Evolutionary conservation across 2,113 vertebrate genomes (phyloP).

Genomic region (Enhydra lutris): DNA sequence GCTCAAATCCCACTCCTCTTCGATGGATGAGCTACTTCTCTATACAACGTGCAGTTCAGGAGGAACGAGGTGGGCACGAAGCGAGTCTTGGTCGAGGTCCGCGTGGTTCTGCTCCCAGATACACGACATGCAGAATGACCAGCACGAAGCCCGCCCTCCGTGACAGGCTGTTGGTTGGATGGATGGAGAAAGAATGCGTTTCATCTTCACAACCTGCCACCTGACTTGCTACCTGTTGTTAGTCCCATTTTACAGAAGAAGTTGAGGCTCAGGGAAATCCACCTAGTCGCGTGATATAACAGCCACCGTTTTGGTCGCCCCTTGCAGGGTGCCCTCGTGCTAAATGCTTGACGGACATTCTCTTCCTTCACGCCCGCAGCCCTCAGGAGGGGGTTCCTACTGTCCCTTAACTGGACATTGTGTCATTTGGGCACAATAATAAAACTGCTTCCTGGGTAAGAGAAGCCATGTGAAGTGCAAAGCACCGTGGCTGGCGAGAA

Average conservation of each 20-base stretch:
- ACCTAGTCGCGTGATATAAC: accelerated
- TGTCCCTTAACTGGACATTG: neutral
- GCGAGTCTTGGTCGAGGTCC: neutral
- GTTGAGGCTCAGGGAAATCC: neutral
- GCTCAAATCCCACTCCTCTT: neutral
- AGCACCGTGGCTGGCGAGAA: neutral
- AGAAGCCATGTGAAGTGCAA: neutral
- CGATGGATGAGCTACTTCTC: neutral
- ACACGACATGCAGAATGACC: neutral
- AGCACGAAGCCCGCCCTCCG: accelerated
- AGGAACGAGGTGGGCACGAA: neutral
- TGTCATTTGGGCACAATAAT: neutral
- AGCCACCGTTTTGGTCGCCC: accelerated
- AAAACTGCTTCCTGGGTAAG: neutral
- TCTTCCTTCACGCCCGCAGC: accelerated
- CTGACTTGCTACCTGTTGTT: neutral
- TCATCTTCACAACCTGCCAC: neutral
- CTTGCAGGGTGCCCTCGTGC: accelerated
- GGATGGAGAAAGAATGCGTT: neutral
- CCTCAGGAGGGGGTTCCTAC: too few relatives aligned
- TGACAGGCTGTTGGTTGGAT: neutral
- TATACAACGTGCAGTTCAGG: accelerated
- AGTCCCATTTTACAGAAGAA: neutral
- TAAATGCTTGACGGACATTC: neutral
- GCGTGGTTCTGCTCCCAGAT: neutral